Evolutionary conservation across 1,140 invertebrate species (phyloP), one percentile per base, ranked within the genome.

Genomic region (Drosophila setifemur): DNA sequence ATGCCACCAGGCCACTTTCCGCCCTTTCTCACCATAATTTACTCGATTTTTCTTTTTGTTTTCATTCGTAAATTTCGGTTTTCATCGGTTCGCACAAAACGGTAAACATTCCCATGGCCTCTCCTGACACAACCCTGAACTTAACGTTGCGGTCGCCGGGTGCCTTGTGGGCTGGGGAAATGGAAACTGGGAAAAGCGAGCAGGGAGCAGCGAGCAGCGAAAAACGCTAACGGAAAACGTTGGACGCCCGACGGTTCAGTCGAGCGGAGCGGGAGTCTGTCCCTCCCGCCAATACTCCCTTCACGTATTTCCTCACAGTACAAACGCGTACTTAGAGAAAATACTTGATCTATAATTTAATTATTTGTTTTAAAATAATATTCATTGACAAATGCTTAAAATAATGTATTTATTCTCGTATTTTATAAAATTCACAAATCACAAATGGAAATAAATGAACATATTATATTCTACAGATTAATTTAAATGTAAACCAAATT

Each of bases 191-290:
- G 8, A 29, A 57, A 40, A 52, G 19, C n/a, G n/a, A n/a, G n/a
- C n/a, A n/a, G 44, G 52, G n/a, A 55, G n/a, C 11, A 12, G 31
- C 2, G 31, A 14, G 14, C 11, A 33, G 31, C 31, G 31, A 33
- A 58, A 58, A 48, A 23, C 57, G 60, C 43, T 63, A 63, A 64
- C 60, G 60, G 42, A 64, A 72, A 61, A 47, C 43, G 55, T 58
- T 70, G 37, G 53, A 42, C 68, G 39, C 45, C 26, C 44, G 53
- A 42, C 68, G 39, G 55, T 31, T 45, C 55, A 83, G 54, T 85
- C 64, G 71, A 63, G 74, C 79, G 75, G 43, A 75, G 69, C 79
- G 70, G 60, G 75, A 83, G 64, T 85, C 81, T 74, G 43, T 47
- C 58, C 61, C 40, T 52, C 40, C 31, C 50, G 45, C 25, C 14